Percentiles rank a stretch among this genome's conserved stretches.
Evolutionary conservation across 2,113 vertebrate species (phyloP).

Genomic region (Bufo gargarizans): DNA sequence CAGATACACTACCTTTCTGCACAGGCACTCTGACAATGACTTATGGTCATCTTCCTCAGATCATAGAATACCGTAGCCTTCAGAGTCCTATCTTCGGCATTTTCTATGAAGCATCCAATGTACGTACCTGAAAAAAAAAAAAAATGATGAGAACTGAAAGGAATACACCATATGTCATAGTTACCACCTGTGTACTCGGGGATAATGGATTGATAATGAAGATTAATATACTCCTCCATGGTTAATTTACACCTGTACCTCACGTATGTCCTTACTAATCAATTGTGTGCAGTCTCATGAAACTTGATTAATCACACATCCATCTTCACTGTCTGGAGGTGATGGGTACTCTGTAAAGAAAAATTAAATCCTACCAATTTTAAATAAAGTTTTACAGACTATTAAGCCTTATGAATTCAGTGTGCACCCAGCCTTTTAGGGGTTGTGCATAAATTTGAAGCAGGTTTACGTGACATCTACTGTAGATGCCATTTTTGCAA

Average conservation of each 20-base stretch:
- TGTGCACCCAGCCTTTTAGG: too few species aligned
- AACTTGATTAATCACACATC: background rate
- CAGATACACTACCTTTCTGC: conserved; percentile 84
- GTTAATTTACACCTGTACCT: background rate
- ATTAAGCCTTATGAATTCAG: background rate
- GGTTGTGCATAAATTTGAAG: too few species aligned
- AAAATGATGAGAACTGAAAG: background rate
- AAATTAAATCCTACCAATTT: background rate
- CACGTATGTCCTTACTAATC: conserved; percentile 1
- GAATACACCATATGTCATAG: background rate
- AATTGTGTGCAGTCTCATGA: background rate
- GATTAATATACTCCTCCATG: background rate
- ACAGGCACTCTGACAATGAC: conserved; percentile 93
- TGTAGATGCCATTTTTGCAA: too few species aligned
- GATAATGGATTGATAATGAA: conserved; percentile 11
- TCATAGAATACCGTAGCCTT: conserved; percentile 94
- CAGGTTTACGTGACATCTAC: too few species aligned
- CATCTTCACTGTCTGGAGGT: background rate
- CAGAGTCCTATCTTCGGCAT: conserved; percentile 81
- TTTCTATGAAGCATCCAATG: conserved; percentile 88
- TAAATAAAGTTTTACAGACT: background rate
- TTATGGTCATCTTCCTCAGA: conserved; percentile 92
- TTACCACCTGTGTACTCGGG: background rate
- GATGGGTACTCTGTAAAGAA: background rate
- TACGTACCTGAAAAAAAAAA: conserved; percentile 84